Conservation (phyloP, 2,888 invertebrate genomes). For the Agrochola macilenta region DNA sequence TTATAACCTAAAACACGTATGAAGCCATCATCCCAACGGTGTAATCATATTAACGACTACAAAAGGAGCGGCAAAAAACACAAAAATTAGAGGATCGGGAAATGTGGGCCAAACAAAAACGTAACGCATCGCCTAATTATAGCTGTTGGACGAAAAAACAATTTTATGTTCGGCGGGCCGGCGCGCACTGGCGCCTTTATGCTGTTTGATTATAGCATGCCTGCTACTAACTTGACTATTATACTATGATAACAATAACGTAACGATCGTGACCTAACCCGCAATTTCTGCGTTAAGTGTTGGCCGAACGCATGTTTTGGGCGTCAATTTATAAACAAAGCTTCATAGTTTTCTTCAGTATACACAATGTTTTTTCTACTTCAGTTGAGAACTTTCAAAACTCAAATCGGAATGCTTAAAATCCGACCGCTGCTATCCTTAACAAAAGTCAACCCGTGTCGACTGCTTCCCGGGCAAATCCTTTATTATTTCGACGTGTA, state of each 20-base stretch:
- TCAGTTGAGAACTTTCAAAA: constrained; percentile 16
- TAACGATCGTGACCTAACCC: constrained; percentile 62
- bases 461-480: constrained; percentile 78
- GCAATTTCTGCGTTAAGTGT: constrained; percentile 58
- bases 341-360: constrained; percentile 26
- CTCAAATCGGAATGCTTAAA: constrained; percentile 26
- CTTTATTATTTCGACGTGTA: constrained; percentile 90
- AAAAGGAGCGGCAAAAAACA: constrained; percentile 90
- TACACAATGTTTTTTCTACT: constrained; percentile 13
- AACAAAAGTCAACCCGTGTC: constrained; percentile 80
- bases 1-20: constrained; percentile 91
- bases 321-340: constrained; percentile 48
- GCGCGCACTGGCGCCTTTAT: constrained; percentile 82
- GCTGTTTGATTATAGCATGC: constrained; percentile 73
- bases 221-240: constrained; percentile 66
- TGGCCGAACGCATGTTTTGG: constrained; percentile 52
- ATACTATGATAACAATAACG: constrained; percentile 67
- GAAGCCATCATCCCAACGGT: constrained; percentile 90
- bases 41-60: constrained; percentile 91
- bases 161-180: constrained; percentile 85
- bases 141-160: constrained; percentile 90
- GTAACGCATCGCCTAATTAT: constrained; percentile 90
- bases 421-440: constrained; percentile 34
- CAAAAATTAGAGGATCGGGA: constrained; percentile 90
- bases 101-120: constrained; percentile 91